Evolutionary conservation across 30 jellyfish, hydroid and myxozoan species (phyloP), one percentile per base, ranked within the genome.

Genomic region (Aurelia sp.): DNA sequence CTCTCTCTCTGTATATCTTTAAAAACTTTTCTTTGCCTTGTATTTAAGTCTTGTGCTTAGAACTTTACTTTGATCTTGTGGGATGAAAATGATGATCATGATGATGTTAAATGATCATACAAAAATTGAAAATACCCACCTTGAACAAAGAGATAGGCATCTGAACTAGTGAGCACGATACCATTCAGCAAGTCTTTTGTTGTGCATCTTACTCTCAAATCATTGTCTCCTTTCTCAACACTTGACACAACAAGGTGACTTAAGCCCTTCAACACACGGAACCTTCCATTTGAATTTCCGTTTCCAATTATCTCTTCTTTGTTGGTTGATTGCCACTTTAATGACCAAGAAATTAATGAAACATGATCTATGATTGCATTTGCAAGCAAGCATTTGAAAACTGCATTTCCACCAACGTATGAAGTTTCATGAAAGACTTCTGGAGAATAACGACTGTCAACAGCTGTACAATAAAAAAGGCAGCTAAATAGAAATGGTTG

Each of bases 361-460:
- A 90, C 82, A 63, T 69, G 91, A 19, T 47, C 50, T n/a, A 40
- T 31, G 17, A 51, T 88, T 13, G 66, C 82, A 15, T 41, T 17
- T n/a, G 97, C 97, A 11, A 88, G 69, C 18, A 19, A 51, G 78
- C 99, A 94, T 13, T 50, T 51, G 72, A 94, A 94, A 53, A 94
- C 92, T 30, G 97, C 99, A 12, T 84, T 41, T 6, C 96, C 97
- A 47, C 88, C 93, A 55, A 71, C 65, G 15, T 57, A 51, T 2
- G 96, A 82, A 11, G 89, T 66, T 58, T 94, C 96, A 68, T 94
- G 99, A 78, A 62, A 73, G 17, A 89, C 97, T 30, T 61, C 63
- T 18, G 99, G 99, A 2, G 99, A 94, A 60, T 86, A 94, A 8
- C 86, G 84, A 18, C 47, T 60, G 69, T 89, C 99, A 2, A 94